Evolutionary conservation across 2,888 invertebrate genomes (phyloP).

Genomic region (Acronicta leporina): DNA sequence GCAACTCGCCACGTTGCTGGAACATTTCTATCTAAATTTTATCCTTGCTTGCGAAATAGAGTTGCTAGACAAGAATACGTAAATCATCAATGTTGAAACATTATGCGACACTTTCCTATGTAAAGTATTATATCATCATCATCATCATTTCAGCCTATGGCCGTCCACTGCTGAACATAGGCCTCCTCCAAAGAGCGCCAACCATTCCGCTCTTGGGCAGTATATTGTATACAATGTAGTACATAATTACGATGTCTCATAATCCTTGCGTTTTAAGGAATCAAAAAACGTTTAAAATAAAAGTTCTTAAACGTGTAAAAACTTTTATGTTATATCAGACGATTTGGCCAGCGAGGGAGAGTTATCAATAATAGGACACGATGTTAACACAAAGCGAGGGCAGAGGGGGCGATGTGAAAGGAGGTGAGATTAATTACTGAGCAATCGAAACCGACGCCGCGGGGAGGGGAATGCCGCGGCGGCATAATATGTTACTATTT

Average conservation of each 20-base stretch:
- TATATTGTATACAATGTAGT: no score
- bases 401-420: constrained; percentile 38
- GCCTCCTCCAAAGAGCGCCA: no score
- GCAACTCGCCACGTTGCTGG: constrained; percentile 38
- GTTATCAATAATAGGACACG: constrained; percentile 52
- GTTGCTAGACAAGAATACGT: constrained; percentile 11
- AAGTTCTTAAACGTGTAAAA: neutral
- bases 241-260: no score
- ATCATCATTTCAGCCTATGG: no score
- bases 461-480: constrained; percentile 29
- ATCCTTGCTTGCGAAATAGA: constrained; percentile 30
- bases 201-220: no score
- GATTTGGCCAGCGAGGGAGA: constrained; percentile 35
- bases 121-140: no score
- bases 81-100: no score
- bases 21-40: constrained; percentile 33
- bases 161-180: no score
- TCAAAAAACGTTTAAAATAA: no score
- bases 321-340: constrained; percentile 4
- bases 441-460: constrained; percentile 60
- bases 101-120: no score
- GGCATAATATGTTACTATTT: constrained; percentile 43
- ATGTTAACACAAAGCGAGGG: constrained; percentile 52
- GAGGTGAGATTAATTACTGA: constrained; percentile 71
- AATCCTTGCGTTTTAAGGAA: no score